Conservation (phyloP, 2,113 vertebrate species). For the Phalacrocorax carbo region DNA sequence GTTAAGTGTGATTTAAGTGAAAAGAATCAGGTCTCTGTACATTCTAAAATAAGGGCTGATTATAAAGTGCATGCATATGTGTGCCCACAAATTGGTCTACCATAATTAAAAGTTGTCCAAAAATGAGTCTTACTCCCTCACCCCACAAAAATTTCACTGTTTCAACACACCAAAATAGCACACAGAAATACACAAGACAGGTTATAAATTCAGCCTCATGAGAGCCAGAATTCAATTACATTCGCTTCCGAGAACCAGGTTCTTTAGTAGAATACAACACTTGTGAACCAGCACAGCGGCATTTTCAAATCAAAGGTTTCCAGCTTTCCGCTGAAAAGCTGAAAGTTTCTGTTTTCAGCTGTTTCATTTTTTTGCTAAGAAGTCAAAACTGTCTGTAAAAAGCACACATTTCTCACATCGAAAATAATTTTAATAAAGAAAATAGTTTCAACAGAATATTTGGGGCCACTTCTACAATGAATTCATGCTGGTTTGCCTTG, state of each 20-base stretch:
- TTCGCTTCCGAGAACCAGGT: neutral
- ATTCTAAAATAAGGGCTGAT: neutral
- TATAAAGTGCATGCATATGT: neutral
- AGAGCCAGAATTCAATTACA: conserved; percentile 46
- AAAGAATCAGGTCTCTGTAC: neutral
- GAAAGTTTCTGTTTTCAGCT: conserved; percentile 28
- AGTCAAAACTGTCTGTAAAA: neutral
- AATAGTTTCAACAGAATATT: conserved; percentile 25
- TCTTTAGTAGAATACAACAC: conserved; percentile 16
- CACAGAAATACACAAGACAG: neutral
- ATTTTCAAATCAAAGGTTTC: conserved; percentile 49
- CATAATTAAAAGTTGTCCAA: neutral
- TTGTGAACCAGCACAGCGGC: conserved; percentile 32
- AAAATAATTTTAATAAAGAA: conserved; percentile 56
- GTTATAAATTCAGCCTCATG: neutral
- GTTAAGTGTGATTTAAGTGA: neutral
- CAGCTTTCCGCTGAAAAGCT: conserved; percentile 1
- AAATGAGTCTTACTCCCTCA: neutral
- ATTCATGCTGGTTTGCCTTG: neutral
- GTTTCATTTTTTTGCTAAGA: conserved; percentile 18
- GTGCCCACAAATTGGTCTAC: neutral
- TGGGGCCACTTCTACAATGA: neutral
- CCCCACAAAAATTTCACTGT: neutral
- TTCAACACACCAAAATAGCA: neutral
- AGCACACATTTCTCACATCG: neutral